Conservation (phyloP, 2,113 vertebrate genomes). For the Lathamus discolor region DNA sequence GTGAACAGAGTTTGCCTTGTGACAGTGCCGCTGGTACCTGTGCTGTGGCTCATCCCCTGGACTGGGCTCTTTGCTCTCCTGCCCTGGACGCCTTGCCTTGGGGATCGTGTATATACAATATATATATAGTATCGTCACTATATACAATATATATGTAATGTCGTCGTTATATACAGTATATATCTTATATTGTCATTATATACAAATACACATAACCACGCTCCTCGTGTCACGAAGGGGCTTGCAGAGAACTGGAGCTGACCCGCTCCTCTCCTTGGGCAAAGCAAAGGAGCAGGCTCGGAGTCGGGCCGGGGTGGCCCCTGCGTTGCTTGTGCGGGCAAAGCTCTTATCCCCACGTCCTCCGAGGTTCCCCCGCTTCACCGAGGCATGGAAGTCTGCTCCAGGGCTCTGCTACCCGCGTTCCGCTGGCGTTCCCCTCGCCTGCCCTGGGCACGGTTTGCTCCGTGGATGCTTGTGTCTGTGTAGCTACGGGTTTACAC, state of each 20-base stretch:
- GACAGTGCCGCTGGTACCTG: neutral
- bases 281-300: neutral
- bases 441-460: neutral
- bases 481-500: accelerated
- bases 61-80: neutral
- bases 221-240: neutral
- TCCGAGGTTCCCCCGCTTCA: too few species aligned
- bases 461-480: accelerated
- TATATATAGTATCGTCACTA: neutral
- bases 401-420: neutral
- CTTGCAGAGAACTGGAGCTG: neutral
- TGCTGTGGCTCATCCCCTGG: neutral
- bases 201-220: accelerated
- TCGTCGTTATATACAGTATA: too few species aligned
- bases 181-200: neutral
- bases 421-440: neutral
- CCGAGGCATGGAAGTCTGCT: neutral
- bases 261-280: neutral
- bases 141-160: neutral
- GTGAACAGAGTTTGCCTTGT: neutral
- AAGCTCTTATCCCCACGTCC: neutral
- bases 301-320: too few species aligned
- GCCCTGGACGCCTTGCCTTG: neutral
- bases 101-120: neutral
- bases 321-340: neutral